Conservation (phyloP, 37 sponge, comb jelly and placozoan species). For the Chondrilla cf. caribensis region DNA sequence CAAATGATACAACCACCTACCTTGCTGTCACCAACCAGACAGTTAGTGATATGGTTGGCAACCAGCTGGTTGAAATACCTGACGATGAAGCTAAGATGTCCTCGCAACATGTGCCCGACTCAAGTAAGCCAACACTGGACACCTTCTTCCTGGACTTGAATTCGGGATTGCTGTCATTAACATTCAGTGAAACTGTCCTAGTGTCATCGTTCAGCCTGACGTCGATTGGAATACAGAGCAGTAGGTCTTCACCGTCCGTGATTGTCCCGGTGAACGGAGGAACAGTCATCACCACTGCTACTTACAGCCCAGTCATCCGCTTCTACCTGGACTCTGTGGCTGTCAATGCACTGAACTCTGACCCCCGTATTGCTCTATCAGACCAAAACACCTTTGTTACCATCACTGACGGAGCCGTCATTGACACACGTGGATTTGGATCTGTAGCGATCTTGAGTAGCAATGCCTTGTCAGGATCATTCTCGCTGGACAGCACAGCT, state of each 20-base stretch:
- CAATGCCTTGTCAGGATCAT: constrained; percentile 64
- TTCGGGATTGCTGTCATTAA: constrained; percentile 56
- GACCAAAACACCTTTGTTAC: constrained; percentile 57
- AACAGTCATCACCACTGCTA: constrained; percentile 16
- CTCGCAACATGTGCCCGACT: constrained; percentile 48
- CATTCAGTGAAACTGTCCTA: constrained; percentile 77
- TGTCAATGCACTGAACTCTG: constrained; percentile 36
- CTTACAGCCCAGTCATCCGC: constrained; percentile 35
- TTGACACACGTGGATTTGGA: constrained; percentile 48
- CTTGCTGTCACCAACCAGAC: constrained; percentile 59
- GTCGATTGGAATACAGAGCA: constrained; percentile 56
- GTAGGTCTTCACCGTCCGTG: not conserved
- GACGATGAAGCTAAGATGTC: constrained; percentile 24
- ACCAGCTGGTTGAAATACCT: constrained; percentile 39
- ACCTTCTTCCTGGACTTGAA: constrained; percentile 86
- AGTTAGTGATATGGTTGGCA: constrained; percentile 59
- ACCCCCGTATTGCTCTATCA: constrained; percentile 50
- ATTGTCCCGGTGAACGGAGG: constrained; percentile 56
- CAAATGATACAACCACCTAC: constrained; percentile 55
- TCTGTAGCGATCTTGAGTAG: constrained; percentile 36
- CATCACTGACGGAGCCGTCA: constrained; percentile 42
- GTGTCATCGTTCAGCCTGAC: constrained; percentile 33
- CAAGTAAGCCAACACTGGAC: constrained; percentile 51
- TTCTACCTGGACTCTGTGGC: constrained; percentile 38
- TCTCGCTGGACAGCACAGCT: constrained; percentile 68